Base-by-base conservation (phyloP, 2,888 invertebrate genomes). In the Encarsia formosa region DNA sequence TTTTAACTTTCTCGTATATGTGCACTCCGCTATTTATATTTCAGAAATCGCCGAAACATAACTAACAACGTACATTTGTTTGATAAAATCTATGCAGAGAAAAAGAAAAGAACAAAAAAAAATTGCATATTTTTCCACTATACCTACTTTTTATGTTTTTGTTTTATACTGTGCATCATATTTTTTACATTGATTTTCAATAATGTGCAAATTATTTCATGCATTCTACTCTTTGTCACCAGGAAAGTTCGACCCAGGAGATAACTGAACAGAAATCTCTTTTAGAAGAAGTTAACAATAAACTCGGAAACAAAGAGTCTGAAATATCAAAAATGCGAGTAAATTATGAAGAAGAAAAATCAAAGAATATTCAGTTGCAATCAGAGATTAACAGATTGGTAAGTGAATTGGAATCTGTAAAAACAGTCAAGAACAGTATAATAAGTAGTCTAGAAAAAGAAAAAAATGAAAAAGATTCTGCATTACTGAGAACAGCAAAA, bases 401-500 rank as follows among this genome's bases (percentile, higher is more conserved):
- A 11, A 67, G 70, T 40, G 65, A 62, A 50, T 42, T 74, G 29
- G 70, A 71, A 35, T 57, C 60, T 1, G 72, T 75, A 51, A 64
- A 65, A 26, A 63, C 62, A 15, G 52, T 63, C 3, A 61, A 58
- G 9, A 66, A 65, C 0, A 63, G 63, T 0, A 49, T 73, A 8
- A 58, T 68, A 32, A 62, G 64, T 1, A 64, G 60, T 18, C 49
- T 72, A 26, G 73, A 74, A 29, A 71, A 69, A 60, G 89, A 89
- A 62, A 82, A 82, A 41, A 80, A 84, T 8, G 88, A 88, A 59
- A 89, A 88, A 65, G 85, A 89, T 66, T 83, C 84, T 3, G 85
- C 85, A 0, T 71, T 89, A 43, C 68, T 91, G 48, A 79, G 88
- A 41, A 91, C 88, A 70, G 90, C 90, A 2, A 86, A 88, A 75